These are phyloP conservation scores for Lontra canadensis DNA, from an alignment of 2,113 vertebrate species.

Conservation along the genomic window DNA sequence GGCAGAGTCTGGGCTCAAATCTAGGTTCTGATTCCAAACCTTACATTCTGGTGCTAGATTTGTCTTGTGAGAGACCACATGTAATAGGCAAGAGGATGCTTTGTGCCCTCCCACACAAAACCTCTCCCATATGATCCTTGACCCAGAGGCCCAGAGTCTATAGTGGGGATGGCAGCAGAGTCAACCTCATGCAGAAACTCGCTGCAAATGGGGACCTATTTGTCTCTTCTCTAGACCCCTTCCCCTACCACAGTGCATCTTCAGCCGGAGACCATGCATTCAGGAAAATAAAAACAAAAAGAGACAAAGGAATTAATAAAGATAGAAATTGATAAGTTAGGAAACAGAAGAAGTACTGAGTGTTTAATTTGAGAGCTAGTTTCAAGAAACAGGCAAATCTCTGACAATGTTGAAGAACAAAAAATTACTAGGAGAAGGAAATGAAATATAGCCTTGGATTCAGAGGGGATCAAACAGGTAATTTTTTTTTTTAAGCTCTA, in stretches of 20 bases:
- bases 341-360: neutral
- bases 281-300: neutral
- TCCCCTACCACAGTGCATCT: fast-evolving
- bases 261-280: neutral
- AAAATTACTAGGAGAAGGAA: neutral
- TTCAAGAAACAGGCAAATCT: neutral
- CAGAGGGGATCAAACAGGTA: neutral
- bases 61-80: neutral
- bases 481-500: neutral
- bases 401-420: neutral
- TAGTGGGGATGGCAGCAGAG: neutral
- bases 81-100: neutral
- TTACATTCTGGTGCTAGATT: neutral
- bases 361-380: neutral
- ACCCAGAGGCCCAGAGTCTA: neutral
- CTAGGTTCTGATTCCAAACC: neutral
- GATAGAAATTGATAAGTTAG: neutral
- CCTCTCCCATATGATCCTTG: fast-evolving
- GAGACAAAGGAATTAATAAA: neutral
- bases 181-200: fast-evolving
- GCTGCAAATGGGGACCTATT: fast-evolving
- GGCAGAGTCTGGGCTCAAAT: neutral
- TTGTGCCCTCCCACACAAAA: neutral
- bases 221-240: neutral
- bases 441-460: neutral